A percentile compares a stretch with the other conserved stretches of the same genome.
phyloP scores from a whole-genome alignment of 2,797 vertebrate species.

The Myripristis jacobus region DNA sequence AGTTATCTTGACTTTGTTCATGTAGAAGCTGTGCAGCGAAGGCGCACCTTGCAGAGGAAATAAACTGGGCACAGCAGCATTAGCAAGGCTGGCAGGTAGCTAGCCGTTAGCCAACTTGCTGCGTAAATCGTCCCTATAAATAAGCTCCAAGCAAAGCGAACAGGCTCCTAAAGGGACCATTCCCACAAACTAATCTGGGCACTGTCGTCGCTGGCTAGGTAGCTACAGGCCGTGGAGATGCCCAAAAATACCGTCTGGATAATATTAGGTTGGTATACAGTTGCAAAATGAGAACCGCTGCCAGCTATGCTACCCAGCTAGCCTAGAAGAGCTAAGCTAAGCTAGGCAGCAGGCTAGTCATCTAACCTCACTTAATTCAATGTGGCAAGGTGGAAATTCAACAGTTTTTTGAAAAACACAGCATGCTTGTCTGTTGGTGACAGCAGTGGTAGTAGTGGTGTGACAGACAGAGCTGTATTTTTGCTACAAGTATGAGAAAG shows the following conservation, averaged over 20 bases:
- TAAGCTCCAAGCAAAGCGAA: slow-evolving; percentile 28
- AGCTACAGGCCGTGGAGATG: slow-evolving; percentile 34
- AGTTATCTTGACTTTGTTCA: slow-evolving; percentile 41
- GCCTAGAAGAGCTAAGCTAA: slow-evolving; percentile 62
- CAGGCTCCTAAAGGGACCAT: slow-evolving; percentile 30
- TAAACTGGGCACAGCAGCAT: slow-evolving; percentile 50
- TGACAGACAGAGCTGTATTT: slow-evolving; percentile 17
- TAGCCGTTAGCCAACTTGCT: slow-evolving; percentile 58
- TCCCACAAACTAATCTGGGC: slow-evolving; percentile 45
- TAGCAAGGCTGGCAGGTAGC: slow-evolving; percentile 60
- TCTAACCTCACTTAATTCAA: background rate
- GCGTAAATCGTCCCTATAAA: slow-evolving; percentile 59
- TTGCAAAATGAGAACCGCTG: slow-evolving; percentile 48
- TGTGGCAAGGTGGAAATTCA: slow-evolving; percentile 4
- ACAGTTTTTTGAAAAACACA: slow-evolving; percentile 13
- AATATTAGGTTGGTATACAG: slow-evolving; percentile 42
- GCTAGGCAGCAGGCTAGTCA: slow-evolving; percentile 47
- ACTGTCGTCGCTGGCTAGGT: slow-evolving; percentile 27
- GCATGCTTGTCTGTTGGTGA: slow-evolving; percentile 32
- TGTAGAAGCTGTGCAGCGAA: slow-evolving; percentile 18
- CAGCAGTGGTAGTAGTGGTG: background rate
- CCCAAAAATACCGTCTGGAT: slow-evolving; percentile 47
- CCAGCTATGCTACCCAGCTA: slow-evolving; percentile 65
- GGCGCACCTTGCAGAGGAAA: slow-evolving; percentile 77
- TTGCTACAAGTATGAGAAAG: slow-evolving; percentile 19